These are phyloP conservation scores for Mormyrops attenuatus DNA, from an alignment of 2,797 vertebrate genomes.

Conservation along the genomic window DNA sequence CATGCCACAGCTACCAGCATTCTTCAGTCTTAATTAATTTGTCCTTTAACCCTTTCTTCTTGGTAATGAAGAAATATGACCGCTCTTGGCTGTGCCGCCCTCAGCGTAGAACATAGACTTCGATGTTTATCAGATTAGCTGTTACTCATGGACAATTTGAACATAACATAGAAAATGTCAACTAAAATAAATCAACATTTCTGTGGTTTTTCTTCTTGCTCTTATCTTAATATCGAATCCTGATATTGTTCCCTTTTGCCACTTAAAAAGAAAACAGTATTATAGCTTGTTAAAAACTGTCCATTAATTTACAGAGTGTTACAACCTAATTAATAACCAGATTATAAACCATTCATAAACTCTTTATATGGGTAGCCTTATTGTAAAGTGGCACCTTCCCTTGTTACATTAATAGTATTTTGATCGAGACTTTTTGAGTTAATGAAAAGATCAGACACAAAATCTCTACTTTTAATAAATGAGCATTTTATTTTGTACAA, in stretches of 20 bases:
- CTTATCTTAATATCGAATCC: not conserved
- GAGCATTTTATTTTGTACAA: conserved; percentile 43
- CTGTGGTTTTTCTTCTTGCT: not conserved
- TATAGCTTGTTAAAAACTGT: not conserved
- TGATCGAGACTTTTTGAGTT: not conserved
- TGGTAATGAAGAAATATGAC: not conserved
- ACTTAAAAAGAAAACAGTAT: not conserved
- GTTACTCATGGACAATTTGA: not conserved
- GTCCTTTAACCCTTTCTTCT: not conserved
- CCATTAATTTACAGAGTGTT: not conserved
- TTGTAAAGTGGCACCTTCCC: not conserved
- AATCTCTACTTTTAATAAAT: conserved; percentile 30
- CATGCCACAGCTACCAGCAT: not conserved
- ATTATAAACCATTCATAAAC: not conserved
- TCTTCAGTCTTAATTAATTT: not conserved
- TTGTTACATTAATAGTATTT: not conserved
- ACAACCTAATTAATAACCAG: not conserved
- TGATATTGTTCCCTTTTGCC: not conserved
- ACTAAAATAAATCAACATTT: not conserved
- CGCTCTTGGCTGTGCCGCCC: not conserved
- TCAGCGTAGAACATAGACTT: not conserved
- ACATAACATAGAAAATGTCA: not conserved
- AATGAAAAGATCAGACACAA: conserved; percentile 10
- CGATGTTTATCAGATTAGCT: not conserved
- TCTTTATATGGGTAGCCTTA: not conserved